Base-by-base conservation (phyloP, 2,888 invertebrate genomes). In the Caenorhabditis macrosperma region DNA sequence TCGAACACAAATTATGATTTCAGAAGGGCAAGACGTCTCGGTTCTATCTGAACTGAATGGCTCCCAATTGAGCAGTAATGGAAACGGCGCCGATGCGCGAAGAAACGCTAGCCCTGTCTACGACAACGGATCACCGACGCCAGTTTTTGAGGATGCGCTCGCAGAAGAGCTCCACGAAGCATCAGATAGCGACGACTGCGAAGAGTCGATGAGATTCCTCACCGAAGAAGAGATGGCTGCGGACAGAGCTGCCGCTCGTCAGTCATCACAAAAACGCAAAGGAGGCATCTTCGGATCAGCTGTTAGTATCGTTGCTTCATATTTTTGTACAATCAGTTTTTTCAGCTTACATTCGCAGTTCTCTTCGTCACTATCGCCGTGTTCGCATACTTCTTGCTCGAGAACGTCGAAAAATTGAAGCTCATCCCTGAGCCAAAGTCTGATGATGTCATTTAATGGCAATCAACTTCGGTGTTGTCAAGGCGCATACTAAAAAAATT, bases 201-300 rank as follows among this genome's bases (percentile, higher is more conserved):
- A 81, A 22, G 81, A 81, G 63, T 81, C 81, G 33, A 81, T 81
- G 81, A 60, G 81, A 63, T 67, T 55, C 44, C 57, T 81, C 63
- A 77, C 76, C n/a, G 81, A 81, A 33, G 81, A 81, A 24, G 81
- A 81, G 46, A 66, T 81, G 59, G 71, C 64, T 6, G 75, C 75
- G 20, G 80, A 80, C 52, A 59, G 75, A 22, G 59, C 55, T 3
- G 52, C 54, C 2, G 12, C 2, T 28, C 33, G 38, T 26, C 33
- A 50, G 17, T 15, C n/a, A n/a, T n/a, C 12, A 2, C 10, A 30
- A 10, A 59, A 59, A 9, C 35, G 2, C 2, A 48, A 52, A 17
- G 28, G n/a, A 24, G 6, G 35, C 30, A 52, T 12, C 10, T 41
- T 33, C 54, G 20, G 66, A 54, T n/a, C 22, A 26, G 7, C 28